Evolutionary conservation across 2,888 invertebrate genomes (phyloP).

Genomic region (Dastarcus helophoroides): DNA sequence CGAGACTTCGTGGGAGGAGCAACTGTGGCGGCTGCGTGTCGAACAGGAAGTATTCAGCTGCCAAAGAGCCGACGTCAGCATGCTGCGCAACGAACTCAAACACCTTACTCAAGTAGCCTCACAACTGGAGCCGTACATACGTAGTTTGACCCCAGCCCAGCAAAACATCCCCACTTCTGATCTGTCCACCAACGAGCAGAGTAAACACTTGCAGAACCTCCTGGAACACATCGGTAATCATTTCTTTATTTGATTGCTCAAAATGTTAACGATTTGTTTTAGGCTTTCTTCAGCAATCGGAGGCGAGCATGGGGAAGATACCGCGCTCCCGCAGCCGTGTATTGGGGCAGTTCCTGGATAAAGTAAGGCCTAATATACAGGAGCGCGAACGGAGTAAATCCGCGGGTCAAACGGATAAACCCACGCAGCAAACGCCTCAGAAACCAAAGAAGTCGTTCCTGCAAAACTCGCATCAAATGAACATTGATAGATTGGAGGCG

Average conservation of each 20-base stretch:
- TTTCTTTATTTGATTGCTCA: conserved; percentile 3
- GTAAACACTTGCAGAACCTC: conserved; percentile 42
- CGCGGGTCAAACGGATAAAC: conserved; percentile 28
- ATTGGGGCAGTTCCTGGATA: conserved; percentile 45
- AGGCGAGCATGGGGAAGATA: conserved; percentile 30
- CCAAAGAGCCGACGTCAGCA: conserved; percentile 54
- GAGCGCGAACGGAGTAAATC: conserved; percentile 35
- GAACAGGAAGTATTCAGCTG: conserved; percentile 51
- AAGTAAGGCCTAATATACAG: conserved; percentile 37
- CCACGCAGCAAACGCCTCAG: conserved; percentile 18
- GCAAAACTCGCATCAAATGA: conserved; percentile 27
- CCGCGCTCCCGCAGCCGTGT: conserved; percentile 38
- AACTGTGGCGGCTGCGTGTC: conserved; percentile 54
- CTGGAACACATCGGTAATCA: conserved; percentile 41
- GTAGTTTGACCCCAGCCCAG: conserved; percentile 39
- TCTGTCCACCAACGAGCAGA: conserved; percentile 33
- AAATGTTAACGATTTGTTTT: conserved; percentile 9
- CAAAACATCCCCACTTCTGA: conserved; percentile 16
- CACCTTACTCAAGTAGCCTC: conserved; percentile 49
- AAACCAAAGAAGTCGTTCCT: conserved; percentile 20
- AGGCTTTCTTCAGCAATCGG: conserved; percentile 30
- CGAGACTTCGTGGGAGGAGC: conserved; percentile 61
- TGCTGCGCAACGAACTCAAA: conserved; percentile 52
- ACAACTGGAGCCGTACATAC: conserved; percentile 55
- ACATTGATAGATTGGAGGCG: conserved; percentile 34